Evolutionary conservation across 2,113 vertebrate genomes (phyloP), one percentile per base, ranked within the genome.

Genomic region (Myiozetetes cayanensis): DNA sequence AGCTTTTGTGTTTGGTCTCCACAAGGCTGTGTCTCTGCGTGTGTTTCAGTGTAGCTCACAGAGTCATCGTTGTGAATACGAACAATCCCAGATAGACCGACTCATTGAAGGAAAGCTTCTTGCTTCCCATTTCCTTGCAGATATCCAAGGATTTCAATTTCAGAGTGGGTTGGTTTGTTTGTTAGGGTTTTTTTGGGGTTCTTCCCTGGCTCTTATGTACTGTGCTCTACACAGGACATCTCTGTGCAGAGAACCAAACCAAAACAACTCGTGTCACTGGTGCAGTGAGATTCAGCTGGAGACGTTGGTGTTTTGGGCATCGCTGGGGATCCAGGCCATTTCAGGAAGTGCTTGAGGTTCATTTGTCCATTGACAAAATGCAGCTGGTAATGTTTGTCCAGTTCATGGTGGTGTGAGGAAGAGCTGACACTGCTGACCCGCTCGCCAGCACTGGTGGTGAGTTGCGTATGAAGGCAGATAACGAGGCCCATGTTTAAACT

Each of bases 391-490:
- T 3, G 7, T 56, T 79, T 37, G 31, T 44, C n/a, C 31, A 33
- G 3, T 30, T 56, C 49, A 5, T 31, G 10, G 49, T 11, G 19
- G 8, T 39, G 66, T n/a, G 18, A 56, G 89, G 65, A 75, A 20
- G 53, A 75, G n/a, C 33, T 59, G 70, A 22, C 41, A 7, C 20
- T 1, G 1, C 10, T 4, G 2, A 56, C 39, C 59, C 39, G 9
- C 14, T 43, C 0, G 0, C 33, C 17, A 33, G 67, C 2, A 2
- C 62, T 1, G 2, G 3, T 35, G 37, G 12, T 21, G 30, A n/a
- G 6, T 1, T 53, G 33, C 31, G 1, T 33, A 4, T 23, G 28
- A 15, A n/a, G 53, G 19, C 8, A 44, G 35, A 25, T 44, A 63
- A 33, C 0, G 3, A 79, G 33, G 21, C 18, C 7, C 68, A 5